Evolutionary conservation across 2,888 invertebrate genomes (phyloP).

Genomic region (Lepidocyrtoides sp.): DNA sequence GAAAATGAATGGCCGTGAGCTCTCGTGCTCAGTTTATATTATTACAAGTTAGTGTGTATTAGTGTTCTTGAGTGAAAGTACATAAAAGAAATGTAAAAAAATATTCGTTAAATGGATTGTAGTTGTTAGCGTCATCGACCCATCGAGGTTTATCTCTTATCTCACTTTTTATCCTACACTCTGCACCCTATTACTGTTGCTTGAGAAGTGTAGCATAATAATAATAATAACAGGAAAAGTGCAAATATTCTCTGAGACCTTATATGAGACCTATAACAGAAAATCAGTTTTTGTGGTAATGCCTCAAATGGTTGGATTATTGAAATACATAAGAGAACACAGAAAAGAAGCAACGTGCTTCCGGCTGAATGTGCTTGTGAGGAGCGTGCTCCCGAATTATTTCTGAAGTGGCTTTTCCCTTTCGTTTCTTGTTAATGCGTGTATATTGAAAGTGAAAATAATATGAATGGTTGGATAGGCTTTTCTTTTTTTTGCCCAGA

Average conservation of each 20-base stretch:
- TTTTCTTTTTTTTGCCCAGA: conserved; percentile 29
- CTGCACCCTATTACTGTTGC: too few species aligned
- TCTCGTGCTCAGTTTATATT: too few species aligned
- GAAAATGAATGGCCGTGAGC: too few species aligned
- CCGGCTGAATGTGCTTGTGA: conserved; percentile 58
- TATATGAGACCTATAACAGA: neutral
- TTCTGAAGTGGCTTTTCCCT: conserved; percentile 65
- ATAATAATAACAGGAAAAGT: neutral
- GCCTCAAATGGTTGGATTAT: conserved; percentile 47
- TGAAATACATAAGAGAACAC: conserved; percentile 49
- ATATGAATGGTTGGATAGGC: conserved; percentile 48
- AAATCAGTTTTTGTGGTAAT: conserved; percentile 45
- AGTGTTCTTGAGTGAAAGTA: neutral
- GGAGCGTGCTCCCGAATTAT: conserved; percentile 61
- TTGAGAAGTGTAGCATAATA: conserved; percentile 5
- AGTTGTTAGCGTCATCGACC: neutral
- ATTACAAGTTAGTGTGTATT: too few species aligned
- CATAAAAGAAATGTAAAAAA: neutral
- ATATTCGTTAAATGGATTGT: neutral
- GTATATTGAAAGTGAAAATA: conserved; percentile 36
- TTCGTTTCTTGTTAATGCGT: conserved; percentile 17
- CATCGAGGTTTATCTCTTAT: neutral
- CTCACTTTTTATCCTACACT: neutral
- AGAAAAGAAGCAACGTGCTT: conserved; percentile 51
- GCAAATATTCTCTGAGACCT: neutral